Base-by-base conservation (phyloP, 2,113 vertebrate genomes). In the Speoplatyrhinus poulsoni region DNA sequence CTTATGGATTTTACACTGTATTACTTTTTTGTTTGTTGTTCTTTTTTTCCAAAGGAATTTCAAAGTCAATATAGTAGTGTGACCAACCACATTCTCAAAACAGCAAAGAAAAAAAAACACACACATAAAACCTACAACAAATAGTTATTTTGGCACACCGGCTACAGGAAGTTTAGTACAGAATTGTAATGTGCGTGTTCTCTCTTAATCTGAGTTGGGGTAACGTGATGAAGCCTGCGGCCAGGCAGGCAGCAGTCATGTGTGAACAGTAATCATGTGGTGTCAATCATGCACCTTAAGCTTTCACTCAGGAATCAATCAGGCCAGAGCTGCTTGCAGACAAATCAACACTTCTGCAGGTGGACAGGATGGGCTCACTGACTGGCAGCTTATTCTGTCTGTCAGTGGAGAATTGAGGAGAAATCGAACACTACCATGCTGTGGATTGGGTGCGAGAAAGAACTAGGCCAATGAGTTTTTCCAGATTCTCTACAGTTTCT, bases 261-360 rank as follows among this genome's bases (percentile, higher is more conserved):
- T 75, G 83, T 84, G 77, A 87, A 78, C 75, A 69, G 82, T 84
- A 86, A 88, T 89, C 83, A 86, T 72, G 62, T 52, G 72, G 62
- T 82, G 82, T 88, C 88, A 84, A 79, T 90, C 88, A 87, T 76
- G 62, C 4, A 76, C 76, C 88, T 75, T 79, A 75, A 83, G 84
- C 71, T 68, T 81, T 86, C 82, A 79, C 74, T 74, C 81, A 75
- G 77, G 83, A 87, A 80, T 88, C 88, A 82, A 82, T 86, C 82
- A 83, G 76, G 78, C 79, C 48, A 60, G 70, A 70, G 77, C 69
- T 17, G 81, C 82, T 87, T 79, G 78, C 75, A 79, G 88, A 79
- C 71, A 73, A 86, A 85, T 85, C 84, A 80, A 75, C 83, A 49
- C 59, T 69, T 61, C 60, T 83, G 85, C 87, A 88, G 88, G 84